Evolutionary conservation across 2,888 invertebrate species (phyloP).

Genomic region (Stenichneumon culpator): DNA sequence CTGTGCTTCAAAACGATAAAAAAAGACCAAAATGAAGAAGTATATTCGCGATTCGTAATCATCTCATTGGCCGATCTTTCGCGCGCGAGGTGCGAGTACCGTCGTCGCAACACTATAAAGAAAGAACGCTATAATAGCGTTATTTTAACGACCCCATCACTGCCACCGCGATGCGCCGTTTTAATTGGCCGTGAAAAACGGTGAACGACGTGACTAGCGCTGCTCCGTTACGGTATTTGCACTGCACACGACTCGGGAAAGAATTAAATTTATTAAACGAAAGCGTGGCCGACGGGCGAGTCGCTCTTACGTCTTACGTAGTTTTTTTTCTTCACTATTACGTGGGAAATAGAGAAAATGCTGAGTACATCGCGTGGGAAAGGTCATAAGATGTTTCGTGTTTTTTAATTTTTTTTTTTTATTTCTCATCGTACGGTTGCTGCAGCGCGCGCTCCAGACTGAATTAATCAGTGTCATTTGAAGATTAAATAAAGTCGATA

Average conservation of each 20-base stretch:
- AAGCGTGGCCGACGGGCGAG: conserved; percentile 7
- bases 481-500: neutral
- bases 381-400: conserved; percentile 23
- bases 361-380: conserved; percentile 39
- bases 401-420: neutral
- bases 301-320: conserved; percentile 2
- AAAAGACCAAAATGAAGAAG: neutral
- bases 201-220: conserved; percentile 61
- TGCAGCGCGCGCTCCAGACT: neutral
- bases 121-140: conserved; percentile 46
- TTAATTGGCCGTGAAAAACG: conserved; percentile 73
- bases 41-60: neutral
- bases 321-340: conserved; percentile 17
- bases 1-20: neutral
- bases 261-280: conserved; percentile 46
- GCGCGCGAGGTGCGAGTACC: neutral
- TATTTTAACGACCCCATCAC: conserved; percentile 54
- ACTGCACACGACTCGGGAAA: conserved; percentile 28
- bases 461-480: neutral
- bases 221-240: conserved; percentile 62
- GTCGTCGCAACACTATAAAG: neutral
- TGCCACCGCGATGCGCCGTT: conserved; percentile 73
- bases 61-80: neutral
- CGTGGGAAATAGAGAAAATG: conserved; percentile 51
- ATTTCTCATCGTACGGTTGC: neutral